Base-by-base conservation (phyloP, 1,140 invertebrate species). In the Eriocheir sinensis region DNA sequence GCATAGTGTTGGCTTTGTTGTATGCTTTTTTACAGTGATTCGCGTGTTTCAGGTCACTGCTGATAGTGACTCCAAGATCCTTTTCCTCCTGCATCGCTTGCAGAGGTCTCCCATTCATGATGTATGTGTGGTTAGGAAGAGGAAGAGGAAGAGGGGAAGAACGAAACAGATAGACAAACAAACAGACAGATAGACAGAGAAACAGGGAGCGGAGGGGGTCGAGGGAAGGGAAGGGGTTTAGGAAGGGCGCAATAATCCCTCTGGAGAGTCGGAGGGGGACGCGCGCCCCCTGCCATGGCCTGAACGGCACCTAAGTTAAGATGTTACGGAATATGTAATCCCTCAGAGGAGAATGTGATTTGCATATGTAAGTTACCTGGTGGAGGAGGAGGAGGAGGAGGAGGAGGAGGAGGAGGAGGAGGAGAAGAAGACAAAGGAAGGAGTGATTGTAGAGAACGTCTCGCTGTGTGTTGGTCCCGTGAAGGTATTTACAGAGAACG, bases 271-370 rank as follows among this genome's bases (percentile, higher is more conserved):
- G 6, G 15, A 41, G 3, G 81, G 81, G 34, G 81, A 85, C 0
- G 81, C 12, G 3, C 34, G 81, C 8, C 32, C 32, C 27, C 32
- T n/a, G 8, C n/a, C 17, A 41, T n/a, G 86, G 32, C 60, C 60
- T 72, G 60, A 72, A 72, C 8, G 60, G 90, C 40, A 34, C 15
- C 90, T 80, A 79, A 91, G 90, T 91, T 91, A 91, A 91, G 90
- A 80, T 80, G 90, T 91, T 91, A 91, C 90, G 90, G 90, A 91
- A 91, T 91, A 91, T 91, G 90, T 91, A 91, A 91, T 91, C 90
- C 34, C 90, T 91, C 90, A 80, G 40, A 91, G 90, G 90, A 36
- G 60, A 80, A 91, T 80, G 38, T 40, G 32, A 91, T 91, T 91
- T 91, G 60, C 90, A 91, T 91, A 91, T 32, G 60, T 72, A 91